Evolutionary conservation across 2,888 invertebrate genomes (phyloP).

Genomic region (Pachymerium ferrugineum): DNA sequence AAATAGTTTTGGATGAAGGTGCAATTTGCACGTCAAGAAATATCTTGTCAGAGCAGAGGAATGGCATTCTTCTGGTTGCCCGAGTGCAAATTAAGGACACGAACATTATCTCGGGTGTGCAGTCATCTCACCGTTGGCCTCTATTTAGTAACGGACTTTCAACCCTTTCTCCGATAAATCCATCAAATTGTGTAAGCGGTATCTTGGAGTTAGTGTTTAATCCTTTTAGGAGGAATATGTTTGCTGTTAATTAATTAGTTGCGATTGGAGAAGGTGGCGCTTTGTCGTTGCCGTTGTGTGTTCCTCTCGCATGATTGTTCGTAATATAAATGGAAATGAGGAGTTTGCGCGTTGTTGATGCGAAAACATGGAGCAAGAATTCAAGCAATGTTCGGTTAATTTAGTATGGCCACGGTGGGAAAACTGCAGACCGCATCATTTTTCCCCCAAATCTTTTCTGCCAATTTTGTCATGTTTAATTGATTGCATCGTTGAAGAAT

Average conservation of each 20-base stretch:
- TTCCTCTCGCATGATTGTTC: background rate
- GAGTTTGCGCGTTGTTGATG: background rate
- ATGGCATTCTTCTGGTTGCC: slow-evolving; percentile 27
- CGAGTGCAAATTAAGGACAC: slow-evolving; percentile 27
- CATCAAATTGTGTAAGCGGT: background rate
- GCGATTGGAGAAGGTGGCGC: background rate
- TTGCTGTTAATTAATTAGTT: slow-evolving; percentile 5
- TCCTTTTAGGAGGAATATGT: background rate
- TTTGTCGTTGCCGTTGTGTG: background rate
- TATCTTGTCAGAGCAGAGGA: slow-evolving; percentile 4
- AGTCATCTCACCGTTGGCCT: slow-evolving; percentile 18
- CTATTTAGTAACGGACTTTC: background rate
- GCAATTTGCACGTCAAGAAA: slow-evolving; percentile 25
- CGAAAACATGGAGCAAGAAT: background rate
- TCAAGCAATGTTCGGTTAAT: background rate
- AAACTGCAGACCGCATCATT: background rate
- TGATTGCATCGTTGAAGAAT: background rate
- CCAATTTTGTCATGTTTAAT: background rate
- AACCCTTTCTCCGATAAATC: slow-evolving; percentile 16
- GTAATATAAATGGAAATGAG: slow-evolving; percentile 4
- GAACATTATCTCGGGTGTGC: slow-evolving; percentile 22
- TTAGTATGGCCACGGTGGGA: background rate
- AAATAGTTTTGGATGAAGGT: background rate
- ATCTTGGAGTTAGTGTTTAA: background rate
- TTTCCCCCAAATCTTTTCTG: background rate